Base-by-base conservation (phyloP, 2,113 vertebrate genomes). In the Electrona antarctica region DNA sequence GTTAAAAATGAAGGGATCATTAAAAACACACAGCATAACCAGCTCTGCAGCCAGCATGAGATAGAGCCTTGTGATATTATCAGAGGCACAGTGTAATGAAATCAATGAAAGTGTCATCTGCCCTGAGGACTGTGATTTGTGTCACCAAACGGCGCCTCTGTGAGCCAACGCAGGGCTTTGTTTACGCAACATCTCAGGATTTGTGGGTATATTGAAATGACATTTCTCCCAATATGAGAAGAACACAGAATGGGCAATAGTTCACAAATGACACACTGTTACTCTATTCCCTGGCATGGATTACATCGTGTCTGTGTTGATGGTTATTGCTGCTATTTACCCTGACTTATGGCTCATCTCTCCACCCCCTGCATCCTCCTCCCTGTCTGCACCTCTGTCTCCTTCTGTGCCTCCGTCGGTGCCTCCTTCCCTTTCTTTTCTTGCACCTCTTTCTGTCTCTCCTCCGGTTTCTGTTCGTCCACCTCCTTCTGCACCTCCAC, bases 141-240 rank as follows among this genome's bases (percentile, higher is more conserved):
- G 87, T 78, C 69, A 67, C 60, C 76, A 62, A 49, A 66, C 2
- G 66, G 56, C 69, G 69, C 60, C 33, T 15, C n/a, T 4, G 60
- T 62, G 59, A 74, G 15, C 69, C 70, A 54, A 66, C 58, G 11
- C 49, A 5, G 28, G 64, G 51, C 73, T 72, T 77, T 89, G 82
- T 89, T 88, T 88, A 80, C 71, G 80, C 80, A 83, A 74, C 54
- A 57, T 78, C 60, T 8, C 64, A 73, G 73, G 80, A 87, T 89
- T 88, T 88, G 86, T 89, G 85, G 80, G 77, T 60, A 83, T 81
- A 84, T 84, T 85, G 84, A 88, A 87, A 87, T 86, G 71, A 77
- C 80, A 81, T 85, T 82, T 77, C 75, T 78, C 7, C 51, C 59
- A 4, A 81, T 68, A 70, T 80, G 74, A 82, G 63, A 59, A 64